Evolutionary conservation across 92 coral and sea anemone genomes (phyloP).

Genomic region (Umimayanthus kanabou): DNA sequence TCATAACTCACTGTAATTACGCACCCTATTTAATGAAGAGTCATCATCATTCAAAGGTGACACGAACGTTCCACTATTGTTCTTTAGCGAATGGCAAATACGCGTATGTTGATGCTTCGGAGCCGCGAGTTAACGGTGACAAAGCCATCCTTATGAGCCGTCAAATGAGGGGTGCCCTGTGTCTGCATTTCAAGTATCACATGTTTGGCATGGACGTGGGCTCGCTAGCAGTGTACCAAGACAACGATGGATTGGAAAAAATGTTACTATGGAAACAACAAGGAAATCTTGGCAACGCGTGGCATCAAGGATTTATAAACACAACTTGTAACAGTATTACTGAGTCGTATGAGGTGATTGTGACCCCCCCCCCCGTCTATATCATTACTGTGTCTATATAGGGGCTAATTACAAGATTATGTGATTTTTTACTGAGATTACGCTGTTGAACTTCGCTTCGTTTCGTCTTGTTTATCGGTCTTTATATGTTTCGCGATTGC

Average conservation of each 20-base stretch:
- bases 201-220: slow-evolving; percentile 88
- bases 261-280: slow-evolving; percentile 75
- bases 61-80: too few species aligned
- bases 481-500: too few species aligned
- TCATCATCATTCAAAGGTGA: too few species aligned
- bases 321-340: slow-evolving; percentile 33
- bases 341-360: slow-evolving; percentile 29
- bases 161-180: slow-evolving; percentile 64
- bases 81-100: slow-evolving; percentile 51
- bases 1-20: too few species aligned
- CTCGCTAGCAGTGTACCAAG: slow-evolving; percentile 66
- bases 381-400: too few species aligned
- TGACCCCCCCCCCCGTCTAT: too few species aligned
- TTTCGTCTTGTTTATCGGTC: too few species aligned
- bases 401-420: neutral
- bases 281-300: slow-evolving; percentile 82
- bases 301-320: slow-evolving; percentile 73
- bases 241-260: slow-evolving; percentile 64
- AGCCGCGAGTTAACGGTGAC: slow-evolving; percentile 79
- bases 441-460: too few species aligned
- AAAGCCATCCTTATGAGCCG: slow-evolving; percentile 73
- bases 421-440: too few species aligned
- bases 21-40: too few species aligned
- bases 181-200: slow-evolving; percentile 88
- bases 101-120: slow-evolving; percentile 86